Conservation (phyloP, 2,888 invertebrate genomes). For the Busseola fusca region DNA sequence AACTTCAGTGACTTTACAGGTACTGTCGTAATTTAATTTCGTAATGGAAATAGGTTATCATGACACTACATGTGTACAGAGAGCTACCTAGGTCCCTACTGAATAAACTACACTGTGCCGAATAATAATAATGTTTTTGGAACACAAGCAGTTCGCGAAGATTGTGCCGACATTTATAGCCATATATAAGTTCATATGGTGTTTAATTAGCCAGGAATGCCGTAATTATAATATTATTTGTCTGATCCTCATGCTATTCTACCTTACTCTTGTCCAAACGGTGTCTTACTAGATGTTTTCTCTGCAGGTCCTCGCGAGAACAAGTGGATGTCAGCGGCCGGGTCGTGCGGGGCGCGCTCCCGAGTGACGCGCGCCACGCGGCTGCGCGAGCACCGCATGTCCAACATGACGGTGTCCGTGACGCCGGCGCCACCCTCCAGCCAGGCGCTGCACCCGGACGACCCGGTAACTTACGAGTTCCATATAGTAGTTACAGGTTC, state of each 20-base stretch:
- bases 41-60: not conserved
- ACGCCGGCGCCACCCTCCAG: conserved; percentile 80
- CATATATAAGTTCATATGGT: not conserved
- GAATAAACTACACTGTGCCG: not conserved
- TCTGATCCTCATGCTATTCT: not conserved
- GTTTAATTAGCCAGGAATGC: not conserved
- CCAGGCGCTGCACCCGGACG: conserved; percentile 69
- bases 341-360: conserved; percentile 78
- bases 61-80: not conserved
- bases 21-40: not conserved
- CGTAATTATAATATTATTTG: not conserved
- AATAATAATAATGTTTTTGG: not conserved
- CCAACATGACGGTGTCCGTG: conserved; percentile 88
- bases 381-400: conserved; percentile 86
- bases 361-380: conserved; percentile 80
- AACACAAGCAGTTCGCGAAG: not conserved
- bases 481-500: not conserved
- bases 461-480: conserved; percentile 70
- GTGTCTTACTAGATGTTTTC: not conserved
- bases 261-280: not conserved
- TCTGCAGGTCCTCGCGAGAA: conserved; percentile 84
- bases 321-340: conserved; percentile 84
- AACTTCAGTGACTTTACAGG: not conserved
- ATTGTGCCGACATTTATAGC: not conserved
- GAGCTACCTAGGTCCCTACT: not conserved